Evolutionary conservation across 2,113 vertebrate genomes (phyloP).

Genomic region (Corvus cornix): DNA sequence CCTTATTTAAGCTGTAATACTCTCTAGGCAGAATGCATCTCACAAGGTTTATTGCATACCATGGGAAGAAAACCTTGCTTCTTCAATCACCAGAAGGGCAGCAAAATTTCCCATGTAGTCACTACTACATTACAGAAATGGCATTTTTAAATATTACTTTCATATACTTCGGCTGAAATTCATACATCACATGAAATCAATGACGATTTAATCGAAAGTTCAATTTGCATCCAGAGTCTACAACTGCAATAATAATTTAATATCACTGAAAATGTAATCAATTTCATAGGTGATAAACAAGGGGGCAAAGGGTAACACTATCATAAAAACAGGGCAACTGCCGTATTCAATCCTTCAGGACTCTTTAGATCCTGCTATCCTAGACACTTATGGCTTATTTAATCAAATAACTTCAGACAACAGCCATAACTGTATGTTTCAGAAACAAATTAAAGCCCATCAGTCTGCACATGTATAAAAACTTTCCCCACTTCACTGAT

Average conservation of each 20-base stretch:
- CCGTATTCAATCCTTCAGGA: neutral
- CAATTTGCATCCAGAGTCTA: constrained; percentile 20
- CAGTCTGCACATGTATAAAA: neutral
- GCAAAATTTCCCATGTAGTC: neutral
- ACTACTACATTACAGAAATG: neutral
- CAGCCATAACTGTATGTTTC: neutral
- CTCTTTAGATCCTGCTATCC: neutral
- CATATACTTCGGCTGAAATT: constrained; percentile 11
- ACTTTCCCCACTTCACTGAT: neutral
- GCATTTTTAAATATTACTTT: constrained; percentile 17
- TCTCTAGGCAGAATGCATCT: constrained; percentile 13
- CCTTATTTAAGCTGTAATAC: neutral
- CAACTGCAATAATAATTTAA: neutral
- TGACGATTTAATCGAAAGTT: constrained; percentile 28
- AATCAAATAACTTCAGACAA: neutral
- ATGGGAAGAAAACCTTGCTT: neutral
- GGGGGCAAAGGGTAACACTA: constrained; percentile 2
- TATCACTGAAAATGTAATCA: constrained; percentile 10
- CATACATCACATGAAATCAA: neutral
- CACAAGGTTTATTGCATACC: neutral
- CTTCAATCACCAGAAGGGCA: neutral
- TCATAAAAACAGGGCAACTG: neutral
- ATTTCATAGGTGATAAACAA: constrained; percentile 33
- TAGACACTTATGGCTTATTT: neutral
- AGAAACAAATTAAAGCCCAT: neutral